phyloP scores from a whole-genome alignment of 2,888 invertebrate species.

The Alloplasta piceator region DNA sequence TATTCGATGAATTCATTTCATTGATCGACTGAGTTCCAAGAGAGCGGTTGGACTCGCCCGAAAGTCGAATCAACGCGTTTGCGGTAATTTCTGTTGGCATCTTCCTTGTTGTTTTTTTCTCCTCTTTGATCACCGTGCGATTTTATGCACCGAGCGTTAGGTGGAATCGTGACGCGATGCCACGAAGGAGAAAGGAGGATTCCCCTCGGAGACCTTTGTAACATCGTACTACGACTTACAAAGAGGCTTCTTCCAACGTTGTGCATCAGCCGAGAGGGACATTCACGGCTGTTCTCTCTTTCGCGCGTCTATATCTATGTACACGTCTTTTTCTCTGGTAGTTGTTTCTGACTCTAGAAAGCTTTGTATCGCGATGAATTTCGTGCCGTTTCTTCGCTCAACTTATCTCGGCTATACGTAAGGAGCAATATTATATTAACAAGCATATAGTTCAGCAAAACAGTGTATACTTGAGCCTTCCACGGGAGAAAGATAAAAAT shows the following conservation, averaged over 20 bases:
- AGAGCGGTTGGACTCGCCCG: no score
- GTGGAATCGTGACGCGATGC: slow-evolving; percentile 76
- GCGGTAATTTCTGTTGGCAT: slow-evolving; percentile 6
- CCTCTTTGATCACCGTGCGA: slow-evolving; percentile 9
- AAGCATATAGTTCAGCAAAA: not conserved
- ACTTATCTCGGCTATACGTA: slow-evolving; percentile 10
- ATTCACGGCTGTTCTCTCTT: slow-evolving; percentile 46
- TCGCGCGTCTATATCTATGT: not conserved
- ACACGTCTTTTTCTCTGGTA: slow-evolving; percentile 3
- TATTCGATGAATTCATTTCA: not conserved
- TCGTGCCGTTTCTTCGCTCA: slow-evolving; percentile 8
- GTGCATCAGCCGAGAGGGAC: slow-evolving; percentile 20
- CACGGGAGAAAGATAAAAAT: no score
- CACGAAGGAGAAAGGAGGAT: slow-evolving; percentile 79
- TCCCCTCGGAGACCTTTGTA: slow-evolving; percentile 78
- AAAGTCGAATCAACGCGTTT: not conserved
- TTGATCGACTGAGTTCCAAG: no score
- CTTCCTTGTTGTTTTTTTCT: not conserved
- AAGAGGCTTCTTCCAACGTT: slow-evolving; percentile 34
- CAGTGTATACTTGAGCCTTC: not conserved
- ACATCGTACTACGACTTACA: slow-evolving; percentile 46
- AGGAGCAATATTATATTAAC: slow-evolving; percentile 27
- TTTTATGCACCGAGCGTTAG: slow-evolving; percentile 66
- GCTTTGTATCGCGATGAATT: slow-evolving; percentile 24
- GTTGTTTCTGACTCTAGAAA: slow-evolving; percentile 39